Conservation (phyloP, 1,140 invertebrate species). For the Caerostris extrusa region DNA sequence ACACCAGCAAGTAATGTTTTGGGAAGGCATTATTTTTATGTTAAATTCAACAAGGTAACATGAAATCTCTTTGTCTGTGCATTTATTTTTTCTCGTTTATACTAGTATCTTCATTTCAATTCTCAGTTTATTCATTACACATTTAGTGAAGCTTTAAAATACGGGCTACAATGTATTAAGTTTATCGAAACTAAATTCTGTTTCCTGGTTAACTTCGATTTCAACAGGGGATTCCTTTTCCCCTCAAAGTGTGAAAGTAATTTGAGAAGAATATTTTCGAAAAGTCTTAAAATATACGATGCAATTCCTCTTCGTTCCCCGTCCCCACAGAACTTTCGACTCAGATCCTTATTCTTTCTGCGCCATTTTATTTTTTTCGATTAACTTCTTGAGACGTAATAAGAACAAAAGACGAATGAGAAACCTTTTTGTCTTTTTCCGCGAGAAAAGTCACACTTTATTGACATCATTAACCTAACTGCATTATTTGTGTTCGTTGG, state of each 20-base stretch:
- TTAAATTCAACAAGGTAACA: too few species aligned
- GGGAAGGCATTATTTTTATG: too few species aligned
- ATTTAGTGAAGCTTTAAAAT: too few species aligned
- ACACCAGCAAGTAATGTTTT: too few species aligned
- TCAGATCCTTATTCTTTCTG: not conserved
- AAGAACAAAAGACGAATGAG: constrained; percentile 25
- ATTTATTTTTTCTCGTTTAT: too few species aligned
- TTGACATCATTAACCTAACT: constrained; percentile 68
- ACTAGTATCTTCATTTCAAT: too few species aligned
- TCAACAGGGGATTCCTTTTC: not conserved
- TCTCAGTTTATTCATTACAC: too few species aligned
- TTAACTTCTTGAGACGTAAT: constrained; percentile 11
- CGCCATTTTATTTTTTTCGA: not conserved
- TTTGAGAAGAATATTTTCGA: not conserved
- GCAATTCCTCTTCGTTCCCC: not conserved
- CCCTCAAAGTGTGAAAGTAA: not conserved
- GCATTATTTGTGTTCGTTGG: constrained; percentile 38
- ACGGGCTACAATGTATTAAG: too few species aligned
- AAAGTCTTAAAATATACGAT: constrained; percentile 9
- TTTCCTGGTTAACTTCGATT: not conserved
- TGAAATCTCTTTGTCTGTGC: too few species aligned
- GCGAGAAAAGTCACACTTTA: constrained; percentile 61
- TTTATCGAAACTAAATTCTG: not conserved
- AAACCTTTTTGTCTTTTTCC: constrained; percentile 14
- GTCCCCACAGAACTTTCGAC: not conserved